Percentiles rank a stretch among this genome's conserved stretches.
These are phyloP conservation scores for Bemisia tabaci DNA, from an alignment of 1,140 invertebrate species.

Conservation along the genomic window DNA sequence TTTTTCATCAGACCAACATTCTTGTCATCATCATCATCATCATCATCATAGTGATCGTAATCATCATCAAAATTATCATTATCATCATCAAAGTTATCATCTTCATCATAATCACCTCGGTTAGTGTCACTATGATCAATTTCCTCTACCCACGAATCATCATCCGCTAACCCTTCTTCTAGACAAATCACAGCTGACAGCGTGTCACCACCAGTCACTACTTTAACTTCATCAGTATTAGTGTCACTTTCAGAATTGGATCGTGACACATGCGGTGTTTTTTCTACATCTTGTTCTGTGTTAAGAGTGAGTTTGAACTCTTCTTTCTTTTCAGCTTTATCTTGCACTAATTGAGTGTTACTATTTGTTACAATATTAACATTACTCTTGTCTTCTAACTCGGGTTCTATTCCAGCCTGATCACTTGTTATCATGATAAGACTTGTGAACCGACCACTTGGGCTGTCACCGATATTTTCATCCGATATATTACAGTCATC, in stretches of 20 bases:
- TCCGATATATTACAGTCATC: background rate
- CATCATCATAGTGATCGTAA: conserved; percentile 30
- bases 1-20: background rate
- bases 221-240: conserved; percentile 34
- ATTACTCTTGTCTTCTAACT: conserved; percentile 7
- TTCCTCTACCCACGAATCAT: conserved; percentile 78
- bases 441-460: conserved; percentile 59
- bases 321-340: conserved; percentile 28
- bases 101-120: conserved; percentile 39
- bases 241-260: conserved; percentile 12
- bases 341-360: conserved; percentile 49
- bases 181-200: conserved; percentile 54
- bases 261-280: background rate
- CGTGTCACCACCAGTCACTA: conserved; percentile 46
- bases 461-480: conserved; percentile 1
- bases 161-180: conserved; percentile 68
- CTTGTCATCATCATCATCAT: conserved; percentile 30
- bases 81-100: conserved; percentile 29
- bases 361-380: conserved; percentile 56
- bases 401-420: conserved; percentile 14
- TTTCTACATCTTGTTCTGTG: conserved; percentile 20
- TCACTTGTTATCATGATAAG: conserved; percentile 75
- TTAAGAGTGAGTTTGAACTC: conserved; percentile 32
- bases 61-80: conserved; percentile 15
- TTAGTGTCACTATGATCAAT: conserved; percentile 50